Conservation (phyloP, 2,888 invertebrate species). For the Pemphredon lugubris region DNA sequence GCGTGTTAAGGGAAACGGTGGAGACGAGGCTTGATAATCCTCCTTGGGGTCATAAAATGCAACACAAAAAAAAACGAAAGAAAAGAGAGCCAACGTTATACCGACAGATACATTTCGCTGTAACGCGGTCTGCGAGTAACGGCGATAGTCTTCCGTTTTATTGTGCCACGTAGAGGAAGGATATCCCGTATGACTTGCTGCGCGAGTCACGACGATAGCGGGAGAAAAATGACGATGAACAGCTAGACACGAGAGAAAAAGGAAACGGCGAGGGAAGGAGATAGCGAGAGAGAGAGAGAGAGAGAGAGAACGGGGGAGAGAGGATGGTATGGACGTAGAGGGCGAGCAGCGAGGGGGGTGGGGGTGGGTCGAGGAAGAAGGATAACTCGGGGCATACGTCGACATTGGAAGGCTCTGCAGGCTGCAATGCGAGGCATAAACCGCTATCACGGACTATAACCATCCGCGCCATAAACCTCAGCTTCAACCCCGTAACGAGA, state of each 20-base stretch:
- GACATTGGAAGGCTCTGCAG: constrained; percentile 54
- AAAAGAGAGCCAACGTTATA: too few species aligned
- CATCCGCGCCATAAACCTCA: constrained; percentile 71
- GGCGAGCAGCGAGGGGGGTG: not conserved
- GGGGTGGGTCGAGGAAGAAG: constrained; percentile 1
- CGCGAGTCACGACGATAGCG: not conserved
- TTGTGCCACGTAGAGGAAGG: constrained; percentile 37
- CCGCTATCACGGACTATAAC: constrained; percentile 73
- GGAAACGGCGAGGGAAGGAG: constrained; percentile 1
- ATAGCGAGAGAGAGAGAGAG: too few species aligned
- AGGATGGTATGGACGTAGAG: constrained; percentile 7
- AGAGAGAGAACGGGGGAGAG: not conserved
- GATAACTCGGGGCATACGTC: constrained; percentile 59
- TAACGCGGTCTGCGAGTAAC: constrained; percentile 27
- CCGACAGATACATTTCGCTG: too few species aligned
- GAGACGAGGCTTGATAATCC: too few species aligned
- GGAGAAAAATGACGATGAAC: constrained; percentile 53
- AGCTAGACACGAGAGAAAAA: constrained; percentile 11
- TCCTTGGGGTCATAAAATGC: too few species aligned
- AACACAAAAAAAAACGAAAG: too few species aligned
- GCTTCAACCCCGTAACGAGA: constrained; percentile 69
- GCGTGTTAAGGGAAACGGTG: too few species aligned
- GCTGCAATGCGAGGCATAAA: constrained; percentile 69
- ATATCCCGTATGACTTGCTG: constrained; percentile 29
- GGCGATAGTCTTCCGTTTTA: constrained; percentile 43